Evolutionary conservation across 2,888 invertebrate species (phyloP).

Genomic region (Ferdinandea cuprea): DNA sequence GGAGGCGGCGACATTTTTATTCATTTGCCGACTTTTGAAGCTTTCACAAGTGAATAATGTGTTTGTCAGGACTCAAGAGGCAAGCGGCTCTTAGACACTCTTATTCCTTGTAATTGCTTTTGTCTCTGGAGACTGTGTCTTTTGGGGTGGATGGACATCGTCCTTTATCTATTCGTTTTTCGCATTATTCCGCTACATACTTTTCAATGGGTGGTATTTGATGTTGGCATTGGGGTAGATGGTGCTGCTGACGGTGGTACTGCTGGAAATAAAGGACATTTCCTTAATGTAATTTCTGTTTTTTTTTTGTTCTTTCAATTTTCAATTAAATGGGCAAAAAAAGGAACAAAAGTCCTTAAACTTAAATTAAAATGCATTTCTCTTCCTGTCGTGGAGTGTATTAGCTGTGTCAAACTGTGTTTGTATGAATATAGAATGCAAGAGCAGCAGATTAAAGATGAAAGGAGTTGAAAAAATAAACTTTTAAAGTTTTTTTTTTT

Average conservation of each 20-base stretch:
- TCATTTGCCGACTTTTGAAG: conserved; percentile 65
- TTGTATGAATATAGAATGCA: too few relatives aligned
- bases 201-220: conserved; percentile 34
- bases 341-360: conserved; percentile 40
- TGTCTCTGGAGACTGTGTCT: conserved; percentile 28
- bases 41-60: conserved; percentile 67
- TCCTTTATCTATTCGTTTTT: conserved; percentile 10
- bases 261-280: conserved; percentile 57
- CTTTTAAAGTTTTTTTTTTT: neutral
- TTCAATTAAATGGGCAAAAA: conserved; percentile 35
- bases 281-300: conserved; percentile 54
- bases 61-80: conserved; percentile 38
- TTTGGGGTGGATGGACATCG: conserved; percentile 30
- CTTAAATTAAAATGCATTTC: conserved; percentile 59
- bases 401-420: conserved; percentile 10
- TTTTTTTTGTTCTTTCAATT: conserved; percentile 15
- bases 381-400: conserved; percentile 18
- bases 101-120: conserved; percentile 66
- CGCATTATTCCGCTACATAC: conserved; percentile 40
- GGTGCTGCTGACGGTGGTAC: conserved; percentile 24
- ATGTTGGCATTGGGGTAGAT: conserved; percentile 28
- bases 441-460: neutral
- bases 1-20: conserved; percentile 66
- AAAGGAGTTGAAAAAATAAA: neutral
- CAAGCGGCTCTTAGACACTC: conserved; percentile 36